A percentile compares a stretch with the other conserved stretches of the same genome.
Evolutionary conservation across 2,797 vertebrate species (phyloP).

Genomic region (Phrynocephalus guinanensis): DNA sequence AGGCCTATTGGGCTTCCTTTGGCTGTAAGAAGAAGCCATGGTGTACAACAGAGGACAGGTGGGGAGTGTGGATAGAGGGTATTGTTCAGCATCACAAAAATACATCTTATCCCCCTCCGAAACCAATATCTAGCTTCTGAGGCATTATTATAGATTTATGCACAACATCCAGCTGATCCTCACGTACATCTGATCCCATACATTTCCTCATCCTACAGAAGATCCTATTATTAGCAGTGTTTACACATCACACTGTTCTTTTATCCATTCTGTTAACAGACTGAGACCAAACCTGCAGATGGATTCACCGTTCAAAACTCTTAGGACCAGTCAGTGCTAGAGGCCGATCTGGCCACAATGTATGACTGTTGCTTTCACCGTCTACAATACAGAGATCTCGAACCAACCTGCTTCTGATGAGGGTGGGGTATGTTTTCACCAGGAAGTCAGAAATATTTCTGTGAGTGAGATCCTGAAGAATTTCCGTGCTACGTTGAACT

Average conservation of each 20-base stretch:
- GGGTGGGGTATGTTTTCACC: slow-evolving; percentile 91
- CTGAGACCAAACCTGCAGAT: neutral
- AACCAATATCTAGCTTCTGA: neutral
- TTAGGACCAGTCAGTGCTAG: neutral
- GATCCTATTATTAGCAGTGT: neutral
- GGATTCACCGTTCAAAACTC: neutral
- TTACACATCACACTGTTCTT: neutral
- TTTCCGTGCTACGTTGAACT: slow-evolving; percentile 88
- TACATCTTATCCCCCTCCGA: neutral
- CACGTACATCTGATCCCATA: neutral
- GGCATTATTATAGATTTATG: neutral
- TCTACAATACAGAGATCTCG: slow-evolving; percentile 13
- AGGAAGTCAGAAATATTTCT: slow-evolving; percentile 94
- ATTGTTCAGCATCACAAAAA: neutral
- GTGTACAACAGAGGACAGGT: no score
- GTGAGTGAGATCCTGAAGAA: slow-evolving; percentile 90
- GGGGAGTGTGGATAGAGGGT: no score
- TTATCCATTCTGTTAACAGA: slow-evolving; percentile 20
- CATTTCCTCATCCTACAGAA: neutral
- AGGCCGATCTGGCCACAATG: neutral
- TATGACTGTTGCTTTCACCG: neutral
- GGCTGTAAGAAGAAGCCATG: neutral
- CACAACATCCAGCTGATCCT: neutral
- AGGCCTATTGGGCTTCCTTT: neutral
- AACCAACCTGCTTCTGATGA: slow-evolving; percentile 93